Conservation (phyloP, 2,888 invertebrate species). For the Drosophila macrospina region DNA sequence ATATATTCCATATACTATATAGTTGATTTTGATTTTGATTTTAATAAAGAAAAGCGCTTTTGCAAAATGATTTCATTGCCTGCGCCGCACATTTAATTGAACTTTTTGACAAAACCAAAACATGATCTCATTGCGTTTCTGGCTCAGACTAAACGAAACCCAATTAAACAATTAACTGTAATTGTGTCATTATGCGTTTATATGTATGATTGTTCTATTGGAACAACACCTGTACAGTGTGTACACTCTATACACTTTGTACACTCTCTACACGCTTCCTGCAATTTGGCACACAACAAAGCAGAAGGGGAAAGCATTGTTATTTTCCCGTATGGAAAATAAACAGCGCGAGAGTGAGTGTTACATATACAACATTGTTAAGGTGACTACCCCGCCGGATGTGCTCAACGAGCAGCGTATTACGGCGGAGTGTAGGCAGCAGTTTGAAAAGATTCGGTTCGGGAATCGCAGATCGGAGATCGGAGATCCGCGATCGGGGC, state of each 20-base stretch:
- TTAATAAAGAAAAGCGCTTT: constrained; percentile 37
- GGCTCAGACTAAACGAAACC: constrained; percentile 36
- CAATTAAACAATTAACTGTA: constrained; percentile 27
- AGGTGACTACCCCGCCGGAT: constrained; percentile 59
- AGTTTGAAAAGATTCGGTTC: neutral
- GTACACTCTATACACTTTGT: too few species aligned
- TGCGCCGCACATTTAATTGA: constrained; percentile 43
- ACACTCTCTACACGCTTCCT: constrained; percentile 39
- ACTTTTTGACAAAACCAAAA: constrained; percentile 58
- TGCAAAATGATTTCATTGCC: constrained; percentile 70
- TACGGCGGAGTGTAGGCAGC: constrained; percentile 1
- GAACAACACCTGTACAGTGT: constrained; percentile 58
- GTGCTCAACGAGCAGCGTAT: constrained; percentile 42
- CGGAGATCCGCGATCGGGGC: constrained; percentile 2
- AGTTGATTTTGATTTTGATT: constrained; percentile 48
- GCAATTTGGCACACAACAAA: constrained; percentile 56
- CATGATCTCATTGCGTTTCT: constrained; percentile 70
- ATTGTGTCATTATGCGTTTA: constrained; percentile 22
- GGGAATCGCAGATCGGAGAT: constrained; percentile 14
- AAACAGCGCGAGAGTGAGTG: constrained; percentile 35
- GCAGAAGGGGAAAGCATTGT: neutral
- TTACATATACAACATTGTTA: constrained; percentile 12
- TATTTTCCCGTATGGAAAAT: constrained; percentile 39
- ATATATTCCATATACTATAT: constrained; percentile 2
- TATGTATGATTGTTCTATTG: constrained; percentile 37